Percentiles rank a stretch among this genome's conserved stretches.
Evolutionary conservation across 2,113 vertebrate species (phyloP).

Genomic region (Neotoma lepida): DNA sequence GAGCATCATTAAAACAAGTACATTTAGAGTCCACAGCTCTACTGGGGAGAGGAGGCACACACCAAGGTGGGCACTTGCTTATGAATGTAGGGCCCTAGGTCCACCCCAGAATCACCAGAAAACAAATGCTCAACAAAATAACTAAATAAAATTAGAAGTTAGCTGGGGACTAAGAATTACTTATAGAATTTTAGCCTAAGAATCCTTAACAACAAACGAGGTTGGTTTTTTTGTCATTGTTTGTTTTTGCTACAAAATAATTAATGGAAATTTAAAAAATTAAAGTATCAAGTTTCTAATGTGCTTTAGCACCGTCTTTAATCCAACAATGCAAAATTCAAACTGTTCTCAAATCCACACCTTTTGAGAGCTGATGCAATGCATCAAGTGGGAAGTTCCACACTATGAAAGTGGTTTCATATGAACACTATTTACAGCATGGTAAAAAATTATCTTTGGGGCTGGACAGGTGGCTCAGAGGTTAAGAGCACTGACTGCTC

Average conservation of each 20-base stretch:
- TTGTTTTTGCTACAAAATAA: neutral
- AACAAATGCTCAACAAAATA: neutral
- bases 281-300: conserved; percentile 21
- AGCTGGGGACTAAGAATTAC: neutral
- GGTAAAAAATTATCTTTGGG: neutral
- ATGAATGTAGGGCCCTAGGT: too few relatives aligned
- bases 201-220: neutral
- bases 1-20: neutral
- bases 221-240: neutral
- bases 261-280: neutral
- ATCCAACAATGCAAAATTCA: neutral
- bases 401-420: neutral
- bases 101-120: neutral
- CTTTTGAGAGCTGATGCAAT: neutral
- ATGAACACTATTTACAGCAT: neutral
- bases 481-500: too few relatives aligned
- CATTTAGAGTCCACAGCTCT: neutral
- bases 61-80: neutral
- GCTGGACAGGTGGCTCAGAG: neutral
- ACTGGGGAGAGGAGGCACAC: too few relatives aligned
- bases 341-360: neutral
- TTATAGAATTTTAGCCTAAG: conserved; percentile 22
- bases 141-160: neutral
- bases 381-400: neutral
- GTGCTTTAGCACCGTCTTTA: neutral